Base-by-base conservation (phyloP, 2,888 invertebrate genomes). In the Platyscelio sp. region DNA sequence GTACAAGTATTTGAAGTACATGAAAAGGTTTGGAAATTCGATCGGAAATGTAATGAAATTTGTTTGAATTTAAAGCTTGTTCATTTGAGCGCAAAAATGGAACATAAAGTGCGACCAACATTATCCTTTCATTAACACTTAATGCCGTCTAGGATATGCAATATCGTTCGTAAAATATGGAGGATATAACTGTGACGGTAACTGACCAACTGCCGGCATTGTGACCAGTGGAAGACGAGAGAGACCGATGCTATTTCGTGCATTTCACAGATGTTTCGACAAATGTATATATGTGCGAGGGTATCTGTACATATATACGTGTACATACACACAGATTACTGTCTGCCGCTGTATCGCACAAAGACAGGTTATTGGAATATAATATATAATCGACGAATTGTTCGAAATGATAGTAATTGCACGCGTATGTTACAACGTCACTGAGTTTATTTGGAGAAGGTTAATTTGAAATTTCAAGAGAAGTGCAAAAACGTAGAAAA, bases 251-350 rank as follows among this genome's bases (percentile, higher is more conserved):
- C 74, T 78, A 78, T 83, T 83, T 83, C 74, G 83, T 78, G 78
- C 63, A 68, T 27, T 61, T 78, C 83, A 63, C 83, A 83, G 83
- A 83, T 78, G 83, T 83, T 83, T 74, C 78, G 72, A 83, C 78
- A 26, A 68, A 49, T 81, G 75, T 49, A 43, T 75, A 49, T 60
- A 67, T 60, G 40, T 67, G 26, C 13, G 22, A 1, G 29, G n/a
- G 38, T 56, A 33, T 56, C 40, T 56, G 24, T 49, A 43, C 26
- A 26, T 15, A 27, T 6, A 22, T 43, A 56, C 51, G 29, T 60
- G 58, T 43, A n/a, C n/a, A n/a, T n/a, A n/a, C n/a, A 65, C 63
- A 74, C 77, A 67, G 77, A 83, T 82, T 82, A 76, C 65, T n/a
- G 38, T 24, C 49, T 18, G 51, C n/a, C 22, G 20, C 56, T 76